Conservation (phyloP, 1,140 invertebrate species). For the Patella vulgata region DNA sequence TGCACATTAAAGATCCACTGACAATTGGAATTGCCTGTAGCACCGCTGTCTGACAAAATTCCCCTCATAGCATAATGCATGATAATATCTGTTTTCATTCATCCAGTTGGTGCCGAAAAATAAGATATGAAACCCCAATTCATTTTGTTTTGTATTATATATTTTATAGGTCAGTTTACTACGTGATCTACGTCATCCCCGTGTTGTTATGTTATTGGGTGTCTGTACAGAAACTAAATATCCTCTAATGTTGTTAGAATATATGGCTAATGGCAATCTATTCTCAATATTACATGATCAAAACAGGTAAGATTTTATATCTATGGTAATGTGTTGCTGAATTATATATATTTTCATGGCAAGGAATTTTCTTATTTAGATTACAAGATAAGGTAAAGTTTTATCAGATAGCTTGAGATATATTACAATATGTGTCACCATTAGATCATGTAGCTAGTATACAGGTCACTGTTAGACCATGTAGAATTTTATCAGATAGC, state of each 20-base stretch:
- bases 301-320: conserved; percentile 29
- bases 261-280: conserved; percentile 54
- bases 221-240: conserved; percentile 46
- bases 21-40: no score
- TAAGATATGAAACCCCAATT: no score
- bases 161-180: conserved; percentile 53
- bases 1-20: no score
- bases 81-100: no score
- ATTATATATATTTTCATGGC: no score
- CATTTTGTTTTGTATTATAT: neutral
- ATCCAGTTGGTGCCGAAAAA: no score
- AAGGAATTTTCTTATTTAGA: no score
- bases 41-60: no score
- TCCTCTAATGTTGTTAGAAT: conserved; percentile 59
- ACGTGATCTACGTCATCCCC: conserved; percentile 54
- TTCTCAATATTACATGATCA: conserved; percentile 47
- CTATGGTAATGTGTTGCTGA: neutral
- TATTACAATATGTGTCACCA: conserved; percentile 56
- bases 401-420: conserved; percentile 50
- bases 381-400: conserved; percentile 53
- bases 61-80: no score
- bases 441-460: no score
- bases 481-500: conserved; percentile 54
- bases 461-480: conserved; percentile 46
- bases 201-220: conserved; percentile 57